These are phyloP conservation scores for Ceratina australensis DNA, from an alignment of 1,140 invertebrate genomes.

Conservation along the genomic window DNA sequence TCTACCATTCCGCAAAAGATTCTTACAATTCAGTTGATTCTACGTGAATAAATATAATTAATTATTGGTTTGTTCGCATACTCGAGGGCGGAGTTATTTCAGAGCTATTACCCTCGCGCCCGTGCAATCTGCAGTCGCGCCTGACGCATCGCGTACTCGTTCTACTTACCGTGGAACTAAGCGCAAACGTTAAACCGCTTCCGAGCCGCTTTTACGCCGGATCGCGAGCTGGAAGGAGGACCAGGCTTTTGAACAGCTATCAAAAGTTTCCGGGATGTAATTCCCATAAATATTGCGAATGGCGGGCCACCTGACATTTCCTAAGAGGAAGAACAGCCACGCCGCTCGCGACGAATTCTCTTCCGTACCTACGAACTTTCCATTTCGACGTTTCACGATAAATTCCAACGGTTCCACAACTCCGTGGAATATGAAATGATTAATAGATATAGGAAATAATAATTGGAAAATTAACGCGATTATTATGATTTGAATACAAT, in stretches of 20 bases:
- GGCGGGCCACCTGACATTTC: neutral
- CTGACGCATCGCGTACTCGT: conserved; percentile 53
- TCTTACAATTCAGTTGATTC: too few relatives aligned
- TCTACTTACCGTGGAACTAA: conserved; percentile 56
- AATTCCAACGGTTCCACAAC: neutral
- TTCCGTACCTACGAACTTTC: neutral
- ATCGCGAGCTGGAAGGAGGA: neutral
- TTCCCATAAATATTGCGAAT: conserved; percentile 1
- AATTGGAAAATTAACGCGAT: neutral
- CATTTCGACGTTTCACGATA: neutral
- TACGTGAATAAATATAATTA: too few relatives aligned
- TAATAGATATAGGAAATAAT: neutral
- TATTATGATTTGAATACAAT: too few relatives aligned
- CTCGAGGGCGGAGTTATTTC: neutral
- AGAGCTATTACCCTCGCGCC: neutral
- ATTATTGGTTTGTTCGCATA: too few relatives aligned
- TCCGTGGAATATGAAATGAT: neutral
- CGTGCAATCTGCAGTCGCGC: conserved; percentile 51
- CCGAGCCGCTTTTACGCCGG: neutral
- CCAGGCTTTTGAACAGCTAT: conserved; percentile 10
- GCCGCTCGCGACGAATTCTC: neutral
- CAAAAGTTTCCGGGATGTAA: conserved; percentile 17
- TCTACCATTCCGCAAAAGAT: too few relatives aligned
- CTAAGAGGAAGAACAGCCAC: too few relatives aligned
- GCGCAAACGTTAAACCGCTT: conserved; percentile 19